phyloP scores from a whole-genome alignment of 2,113 vertebrate species.

The Lipophrys pholis region DNA sequence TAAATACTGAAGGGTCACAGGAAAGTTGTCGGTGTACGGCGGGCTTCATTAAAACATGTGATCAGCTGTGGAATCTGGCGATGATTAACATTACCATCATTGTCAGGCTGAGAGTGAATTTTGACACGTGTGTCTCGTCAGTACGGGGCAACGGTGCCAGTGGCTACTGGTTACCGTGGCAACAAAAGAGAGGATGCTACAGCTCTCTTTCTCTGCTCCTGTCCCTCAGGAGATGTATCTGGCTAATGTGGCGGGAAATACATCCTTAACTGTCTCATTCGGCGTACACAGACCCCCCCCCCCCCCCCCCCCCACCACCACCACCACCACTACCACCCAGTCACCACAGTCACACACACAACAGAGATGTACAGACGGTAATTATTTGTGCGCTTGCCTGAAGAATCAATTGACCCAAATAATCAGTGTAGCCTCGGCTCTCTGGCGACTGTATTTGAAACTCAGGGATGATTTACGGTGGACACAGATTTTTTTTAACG shows the following conservation, averaged over 20 bases:
- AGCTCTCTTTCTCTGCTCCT: conserved; percentile 46
- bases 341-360: conserved; percentile 3
- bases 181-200: conserved; percentile 73
- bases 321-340: no score
- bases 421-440: conserved; percentile 54
- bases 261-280: conserved; percentile 72
- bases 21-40: neutral
- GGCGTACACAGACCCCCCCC: conserved; percentile 25
- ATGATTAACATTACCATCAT: conserved; percentile 38
- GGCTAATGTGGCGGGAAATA: conserved; percentile 80
- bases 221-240: conserved; percentile 74
- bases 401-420: conserved; percentile 74
- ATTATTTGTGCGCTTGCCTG: conserved; percentile 59
- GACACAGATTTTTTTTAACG: conserved; percentile 11
- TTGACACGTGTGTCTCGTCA: conserved; percentile 69
- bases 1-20: conserved; percentile 8
- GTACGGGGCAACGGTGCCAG: conserved; percentile 55
- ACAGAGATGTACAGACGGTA: conserved; percentile 32
- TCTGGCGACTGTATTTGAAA: conserved; percentile 52
- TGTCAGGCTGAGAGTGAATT: conserved; percentile 56
- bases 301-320: neutral
- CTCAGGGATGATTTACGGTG: conserved; percentile 32
- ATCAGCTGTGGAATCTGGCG: conserved; percentile 31
- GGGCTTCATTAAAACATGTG: conserved; percentile 32
- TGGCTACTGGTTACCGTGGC: conserved; percentile 78